A percentile compares a stretch with the other conserved stretches of the same genome.
Evolutionary conservation across 1,140 invertebrate genomes (phyloP).

Genomic region (Hycleus phaleratus): DNA sequence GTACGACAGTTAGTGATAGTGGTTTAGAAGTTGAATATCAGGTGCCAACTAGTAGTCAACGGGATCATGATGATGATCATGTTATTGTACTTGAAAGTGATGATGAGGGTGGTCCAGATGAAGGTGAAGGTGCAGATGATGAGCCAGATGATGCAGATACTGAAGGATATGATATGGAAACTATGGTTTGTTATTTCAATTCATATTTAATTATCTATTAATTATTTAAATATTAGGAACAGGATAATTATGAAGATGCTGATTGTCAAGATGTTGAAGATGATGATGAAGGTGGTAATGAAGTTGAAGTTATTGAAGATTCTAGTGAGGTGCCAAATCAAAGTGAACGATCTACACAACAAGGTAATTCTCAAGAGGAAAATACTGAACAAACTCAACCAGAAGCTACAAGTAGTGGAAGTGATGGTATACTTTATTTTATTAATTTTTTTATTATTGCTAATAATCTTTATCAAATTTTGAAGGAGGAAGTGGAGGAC

Average conservation of each 20-base stretch:
- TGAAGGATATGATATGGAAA: conserved; percentile 41
- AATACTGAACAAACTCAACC: conserved; percentile 41
- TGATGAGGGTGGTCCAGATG: conserved; percentile 46
- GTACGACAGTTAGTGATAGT: conserved; percentile 43
- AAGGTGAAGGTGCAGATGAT: conserved; percentile 41
- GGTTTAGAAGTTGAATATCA: conserved; percentile 62
- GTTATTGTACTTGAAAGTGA: conserved; percentile 67
- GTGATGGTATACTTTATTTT: conserved; percentile 29
- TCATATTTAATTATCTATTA: not conserved
- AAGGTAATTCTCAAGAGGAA: conserved; percentile 28
- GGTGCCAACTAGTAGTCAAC: conserved; percentile 73
- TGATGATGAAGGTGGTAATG: conserved; percentile 51
- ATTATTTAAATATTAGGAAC: conserved; percentile 25
- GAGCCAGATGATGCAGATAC: conserved; percentile 38
- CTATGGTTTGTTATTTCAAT: conserved; percentile 22
- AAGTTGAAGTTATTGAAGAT: conserved; percentile 61
- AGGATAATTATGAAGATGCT: conserved; percentile 40
- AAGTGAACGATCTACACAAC: conserved; percentile 33
- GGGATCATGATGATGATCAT: conserved; percentile 64
- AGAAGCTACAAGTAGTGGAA: conserved; percentile 51
- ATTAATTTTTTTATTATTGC: not conserved
- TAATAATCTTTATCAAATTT: too few relatives aligned
- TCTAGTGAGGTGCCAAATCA: conserved; percentile 54
- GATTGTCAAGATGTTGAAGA: conserved; percentile 43
- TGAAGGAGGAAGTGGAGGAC: too few relatives aligned